Base-by-base conservation (phyloP, 2,113 vertebrate species). In the Chaetodon trifascialis region DNA sequence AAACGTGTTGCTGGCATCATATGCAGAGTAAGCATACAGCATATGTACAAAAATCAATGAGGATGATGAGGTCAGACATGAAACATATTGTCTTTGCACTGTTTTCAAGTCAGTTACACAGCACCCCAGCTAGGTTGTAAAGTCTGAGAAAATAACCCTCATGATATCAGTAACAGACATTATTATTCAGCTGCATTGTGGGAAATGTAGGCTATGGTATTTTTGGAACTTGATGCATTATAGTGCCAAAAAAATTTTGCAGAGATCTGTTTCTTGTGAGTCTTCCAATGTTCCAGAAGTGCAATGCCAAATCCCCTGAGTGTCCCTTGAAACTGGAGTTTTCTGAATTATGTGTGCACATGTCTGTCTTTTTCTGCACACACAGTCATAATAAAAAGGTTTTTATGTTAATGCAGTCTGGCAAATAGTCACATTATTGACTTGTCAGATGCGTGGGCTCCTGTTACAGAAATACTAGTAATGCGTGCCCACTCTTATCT, bases 401-500 rank as follows among this genome's bases (percentile, higher is more conserved):
- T 62, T 72, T 85, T 56, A 68, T 76, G 49, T 59, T 81, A 71
- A 89, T 62, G 58, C 17, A 76, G 47, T 69, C 67, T 82, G 84
- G 74, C 64, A 86, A 85, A 84, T 46, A 65, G 80, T 80, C 54
- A 73, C 51, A 49, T 79, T 62, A 83, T 60, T 62, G 75, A 80
- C 78, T 79, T 77, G 67, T 86, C 73, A 83, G 51, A 74, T 71
- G 75, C 0, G 55, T 72, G n/a, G 73, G 80, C 74, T 23, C 70
- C 69, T 75, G 56, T 59, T 79, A 52, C 64, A 71, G 47, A 84
- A 79, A 67, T 63, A 62, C 66, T 52, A n/a, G 68, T 44, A 47
- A 62, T 62, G 66, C 55, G 56, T 34, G 66, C 23, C 62, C 12
- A n/a, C 64, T 86, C 59, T 70, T 54, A 67, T 86, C 73, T 60